These are phyloP conservation scores for Patiria miniata DNA, from an alignment of 35 echinoderm and acorn worm species.

Conservation along the genomic window DNA sequence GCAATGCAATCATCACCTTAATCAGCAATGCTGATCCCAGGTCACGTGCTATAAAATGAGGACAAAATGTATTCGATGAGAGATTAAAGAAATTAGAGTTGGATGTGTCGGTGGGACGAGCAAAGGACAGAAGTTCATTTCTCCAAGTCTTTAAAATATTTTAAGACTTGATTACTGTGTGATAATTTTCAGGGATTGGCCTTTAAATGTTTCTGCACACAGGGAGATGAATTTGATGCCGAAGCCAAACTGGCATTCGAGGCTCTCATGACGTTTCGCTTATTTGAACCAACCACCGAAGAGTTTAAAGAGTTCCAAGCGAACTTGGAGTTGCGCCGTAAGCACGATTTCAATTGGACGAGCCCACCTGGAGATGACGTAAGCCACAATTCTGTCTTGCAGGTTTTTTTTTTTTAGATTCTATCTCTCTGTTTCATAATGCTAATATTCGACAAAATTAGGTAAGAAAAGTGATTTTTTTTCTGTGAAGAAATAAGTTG, in stretches of 20 bases:
- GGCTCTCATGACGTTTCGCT: constrained; percentile 62
- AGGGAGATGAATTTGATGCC: constrained; percentile 70
- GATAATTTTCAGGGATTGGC: no score
- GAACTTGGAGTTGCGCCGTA: constrained; percentile 56
- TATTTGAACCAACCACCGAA: constrained; percentile 61
- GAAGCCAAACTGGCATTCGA: constrained; percentile 76
- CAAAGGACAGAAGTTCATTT: no score
- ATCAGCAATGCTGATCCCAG: no score
- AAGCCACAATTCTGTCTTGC: neutral
- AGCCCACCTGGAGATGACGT: constrained; percentile 55
- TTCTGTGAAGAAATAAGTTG: no score
- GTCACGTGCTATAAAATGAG: no score
- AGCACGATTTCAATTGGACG: constrained; percentile 58
- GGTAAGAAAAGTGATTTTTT: neutral
- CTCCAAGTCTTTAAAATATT: no score
- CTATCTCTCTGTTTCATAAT: neutral
- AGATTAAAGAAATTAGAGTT: no score
- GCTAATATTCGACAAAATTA: neutral
- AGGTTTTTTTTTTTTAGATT: neutral
- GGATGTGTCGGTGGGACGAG: no score
- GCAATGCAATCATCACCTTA: no score
- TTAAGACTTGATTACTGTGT: no score
- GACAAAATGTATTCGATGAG: no score
- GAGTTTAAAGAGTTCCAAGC: constrained; percentile 72
- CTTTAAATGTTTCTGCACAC: no score